Evolutionary conservation across 2,113 vertebrate genomes (phyloP), one percentile per base, ranked within the genome.

Genomic region (Sphaerodactylus townsendi): DNA sequence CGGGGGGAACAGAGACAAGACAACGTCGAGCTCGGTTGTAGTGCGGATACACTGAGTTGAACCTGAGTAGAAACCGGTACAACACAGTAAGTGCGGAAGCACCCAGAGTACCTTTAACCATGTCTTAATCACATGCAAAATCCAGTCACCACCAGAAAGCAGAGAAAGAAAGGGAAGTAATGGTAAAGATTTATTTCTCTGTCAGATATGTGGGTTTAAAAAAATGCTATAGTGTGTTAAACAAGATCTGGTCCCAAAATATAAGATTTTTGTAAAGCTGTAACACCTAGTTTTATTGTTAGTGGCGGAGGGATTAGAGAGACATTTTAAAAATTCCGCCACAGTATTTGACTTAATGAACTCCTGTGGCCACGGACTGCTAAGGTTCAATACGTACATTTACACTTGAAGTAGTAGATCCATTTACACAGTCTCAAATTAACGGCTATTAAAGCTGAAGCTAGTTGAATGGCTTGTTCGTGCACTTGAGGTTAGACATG

Each of bases 291-390:
- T 50, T 9, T 71, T 82, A 80, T 48, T 80, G 28, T 76, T 39
- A 53, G 33, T 41, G 10, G 39, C 25, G 44, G 35, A 30, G 59
- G 37, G 85, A 82, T 75, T 82, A 74, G 50, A 46, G n/a, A 79
- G 78, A 30, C 8, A 10, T 68, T 77, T 74, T 77, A 85, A 83
- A 87, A 9, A 25, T 74, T 77, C 62, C 72, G 13, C 30, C 17
- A n/a, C 33, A 84, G 2, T 30, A 80, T 78, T 84, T 78, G 74
- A 78, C 79, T 81, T 69, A 81, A 46, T 86, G 48, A 81, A 68
- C 81, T 69, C 62, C n/a, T 46, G 65, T 11, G 4, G 15, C 74
- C 33, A 39, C 44, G 25, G 76, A 81, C 25, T 53, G 53, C 2
- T 72, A 72, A 82, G 76, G 28, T 17, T 46, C 41, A 81, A 4